Evolutionary conservation across 1,140 invertebrate species (phyloP).

Genomic region (Andricus grossulariae): DNA sequence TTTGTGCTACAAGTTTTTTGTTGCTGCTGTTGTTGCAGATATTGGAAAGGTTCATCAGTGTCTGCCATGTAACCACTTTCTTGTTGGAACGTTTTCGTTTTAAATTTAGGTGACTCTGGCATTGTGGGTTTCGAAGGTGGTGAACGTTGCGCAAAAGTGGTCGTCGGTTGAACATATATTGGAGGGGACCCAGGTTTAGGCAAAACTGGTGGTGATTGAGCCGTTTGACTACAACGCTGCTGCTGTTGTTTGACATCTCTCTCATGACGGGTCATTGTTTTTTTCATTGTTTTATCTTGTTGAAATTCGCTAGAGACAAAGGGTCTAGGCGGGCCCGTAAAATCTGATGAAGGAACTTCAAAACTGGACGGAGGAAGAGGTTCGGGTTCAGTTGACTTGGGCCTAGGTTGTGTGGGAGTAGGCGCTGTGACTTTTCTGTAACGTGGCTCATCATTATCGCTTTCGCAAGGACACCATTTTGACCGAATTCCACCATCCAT

Average conservation of each 20-base stretch:
- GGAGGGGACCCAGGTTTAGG: conserved; percentile 77
- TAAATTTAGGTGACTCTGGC: conserved; percentile 78
- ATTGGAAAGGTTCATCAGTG: conserved; percentile 79
- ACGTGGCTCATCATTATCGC: conserved; percentile 80
- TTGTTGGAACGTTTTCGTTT: conserved; percentile 73
- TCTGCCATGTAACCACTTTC: conserved; percentile 85
- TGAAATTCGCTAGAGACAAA: conserved; percentile 61
- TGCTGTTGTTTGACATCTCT: conserved; percentile 63
- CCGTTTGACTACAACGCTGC: conserved; percentile 56
- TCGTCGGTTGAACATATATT: conserved; percentile 71
- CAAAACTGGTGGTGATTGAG: conserved; percentile 60
- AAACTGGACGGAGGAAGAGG: conserved; percentile 78
- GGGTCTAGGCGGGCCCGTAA: conserved; percentile 75
- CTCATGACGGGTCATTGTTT: conserved; percentile 63
- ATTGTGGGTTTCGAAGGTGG: conserved; percentile 63
- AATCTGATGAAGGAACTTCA: conserved; percentile 76
- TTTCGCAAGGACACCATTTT: conserved; percentile 81
- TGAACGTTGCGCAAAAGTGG: conserved; percentile 42
- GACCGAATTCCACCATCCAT: conserved; percentile 74
- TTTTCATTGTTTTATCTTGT: conserved; percentile 58
- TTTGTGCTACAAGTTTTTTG: conserved; percentile 46
- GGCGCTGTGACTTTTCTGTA: conserved; percentile 78
- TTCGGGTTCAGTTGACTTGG: conserved; percentile 77
- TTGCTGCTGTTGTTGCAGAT: conserved; percentile 40
- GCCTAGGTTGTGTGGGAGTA: conserved; percentile 66